These are phyloP conservation scores for Salvelinus sp. DNA, from an alignment of 2,113 vertebrate genomes.

Conservation along the genomic window DNA sequence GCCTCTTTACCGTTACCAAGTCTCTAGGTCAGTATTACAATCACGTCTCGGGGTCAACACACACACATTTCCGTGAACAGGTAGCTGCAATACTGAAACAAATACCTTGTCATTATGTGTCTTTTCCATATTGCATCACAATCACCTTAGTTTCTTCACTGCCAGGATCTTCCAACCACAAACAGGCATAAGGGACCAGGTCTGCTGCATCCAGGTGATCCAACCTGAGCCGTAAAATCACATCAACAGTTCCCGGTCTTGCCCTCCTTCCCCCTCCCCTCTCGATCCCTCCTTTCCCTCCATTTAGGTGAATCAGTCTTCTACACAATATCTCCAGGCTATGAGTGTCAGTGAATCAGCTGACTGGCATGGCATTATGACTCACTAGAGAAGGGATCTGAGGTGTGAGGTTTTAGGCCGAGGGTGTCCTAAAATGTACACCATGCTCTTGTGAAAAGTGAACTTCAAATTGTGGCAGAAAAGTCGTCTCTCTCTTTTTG, in stretches of 20 bases:
- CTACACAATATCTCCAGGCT: not conserved
- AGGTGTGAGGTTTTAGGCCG: not conserved
- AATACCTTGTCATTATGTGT: not conserved
- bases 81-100: not conserved
- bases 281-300: not conserved
- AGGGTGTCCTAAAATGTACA: too few species aligned
- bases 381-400: conserved; percentile 9
- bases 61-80: not conserved
- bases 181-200: conserved; percentile 58
- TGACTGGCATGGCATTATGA: conserved; percentile 15
- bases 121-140: not conserved
- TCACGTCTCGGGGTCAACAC: not conserved
- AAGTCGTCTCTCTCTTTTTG: not conserved
- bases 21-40: conserved; percentile 7
- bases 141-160: conserved; percentile 70
- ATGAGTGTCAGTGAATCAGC: not conserved
- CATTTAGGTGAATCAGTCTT: not conserved
- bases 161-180: conserved; percentile 69
- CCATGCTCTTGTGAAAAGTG: not conserved
- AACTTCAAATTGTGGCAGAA: not conserved
- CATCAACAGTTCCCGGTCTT: conserved; percentile 9
- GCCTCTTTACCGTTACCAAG: not conserved
- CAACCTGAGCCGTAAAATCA: not conserved
- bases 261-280: not conserved
- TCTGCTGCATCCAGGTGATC: not conserved